Evolutionary conservation across 2,113 vertebrate species (phyloP).

Genomic region (Himantopus leucocephalus): DNA sequence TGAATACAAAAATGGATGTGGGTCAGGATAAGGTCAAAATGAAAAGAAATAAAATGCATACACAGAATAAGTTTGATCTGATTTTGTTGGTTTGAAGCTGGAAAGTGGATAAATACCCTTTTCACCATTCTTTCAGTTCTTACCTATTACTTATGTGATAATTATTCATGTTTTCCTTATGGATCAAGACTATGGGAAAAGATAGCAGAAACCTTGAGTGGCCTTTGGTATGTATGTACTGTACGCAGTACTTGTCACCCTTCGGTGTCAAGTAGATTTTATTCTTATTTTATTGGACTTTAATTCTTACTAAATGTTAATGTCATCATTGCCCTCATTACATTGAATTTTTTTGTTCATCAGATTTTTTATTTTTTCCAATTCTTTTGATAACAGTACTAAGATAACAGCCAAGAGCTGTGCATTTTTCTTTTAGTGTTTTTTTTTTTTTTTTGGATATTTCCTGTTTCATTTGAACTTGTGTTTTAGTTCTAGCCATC

Average conservation of each 20-base stretch:
- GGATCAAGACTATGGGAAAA: not conserved
- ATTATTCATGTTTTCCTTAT: not conserved
- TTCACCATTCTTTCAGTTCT: not conserved
- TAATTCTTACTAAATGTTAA: not conserved
- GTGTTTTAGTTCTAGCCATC: not conserved
- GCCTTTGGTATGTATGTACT: not conserved
- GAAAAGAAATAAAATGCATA: not conserved
- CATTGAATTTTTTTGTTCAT: not conserved
- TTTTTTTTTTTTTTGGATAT: not conserved
- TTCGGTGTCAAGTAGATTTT: not conserved
- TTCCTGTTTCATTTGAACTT: not conserved
- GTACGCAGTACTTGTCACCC: not conserved
- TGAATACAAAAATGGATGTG: not conserved
- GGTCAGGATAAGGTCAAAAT: not conserved
- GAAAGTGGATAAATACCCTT: not conserved
- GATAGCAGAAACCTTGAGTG: not conserved
- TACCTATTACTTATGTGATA: rapidly evolving
- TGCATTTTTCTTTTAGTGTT: not conserved
- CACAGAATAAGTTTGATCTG: not conserved
- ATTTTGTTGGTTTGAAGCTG: not conserved
- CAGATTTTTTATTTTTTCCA: not conserved
- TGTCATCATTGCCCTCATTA: not conserved
- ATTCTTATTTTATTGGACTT: not conserved
- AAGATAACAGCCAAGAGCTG: not conserved
- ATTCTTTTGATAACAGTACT: not conserved